Evolutionary conservation across 2,888 invertebrate species (phyloP), one percentile per base, ranked within the genome.

Genomic region (Muschampia plurimacula): DNA sequence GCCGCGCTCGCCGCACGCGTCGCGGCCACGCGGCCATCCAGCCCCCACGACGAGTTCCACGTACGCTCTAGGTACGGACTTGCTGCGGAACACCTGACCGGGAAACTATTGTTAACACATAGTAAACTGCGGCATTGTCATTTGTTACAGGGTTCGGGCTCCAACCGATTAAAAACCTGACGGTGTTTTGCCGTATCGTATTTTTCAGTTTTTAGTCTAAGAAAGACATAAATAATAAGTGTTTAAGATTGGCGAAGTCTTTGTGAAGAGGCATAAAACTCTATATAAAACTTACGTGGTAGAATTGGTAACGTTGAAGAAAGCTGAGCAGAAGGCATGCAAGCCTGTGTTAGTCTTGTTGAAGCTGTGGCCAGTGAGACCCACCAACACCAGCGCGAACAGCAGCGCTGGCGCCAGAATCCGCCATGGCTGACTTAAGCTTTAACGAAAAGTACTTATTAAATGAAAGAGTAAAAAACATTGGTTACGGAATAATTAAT

Each of bases 381-480:
- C 92, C 22, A 91, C 90, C 86, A 92, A 83, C 74, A 93, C 84
- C 67, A 92, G 75, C 0, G 93, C 81, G 81, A 89, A 92, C 15
- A 93, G 10, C 74, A 93, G 78, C 22, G 94, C 93, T 1, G 93
- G 93, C 0, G 88, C 80, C 69, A 94, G 77, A 63, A 94, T 92
- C 4, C 91, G 87, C 93, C 93, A 93, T 0, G 93, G 93, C 73
- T 91, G 84, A 67, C 83, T 84, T 12, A 94, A 79, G 0, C 93
- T 94, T 81, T 7, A 49, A 13, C 3, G 0, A 57, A 57, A 39
- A 39, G 6, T 6, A 8, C 6, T 39, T 6, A 6, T 8, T 41
- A 41, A 41, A 41, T 41, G 41, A 41, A 9, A 6, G 8, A 41
- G 41, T 41, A 41, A 41, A 8, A 41, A 41, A 0, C 41, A 41